Conservation (phyloP, 2,797 vertebrate genomes). For the Poecilia gillii region DNA sequence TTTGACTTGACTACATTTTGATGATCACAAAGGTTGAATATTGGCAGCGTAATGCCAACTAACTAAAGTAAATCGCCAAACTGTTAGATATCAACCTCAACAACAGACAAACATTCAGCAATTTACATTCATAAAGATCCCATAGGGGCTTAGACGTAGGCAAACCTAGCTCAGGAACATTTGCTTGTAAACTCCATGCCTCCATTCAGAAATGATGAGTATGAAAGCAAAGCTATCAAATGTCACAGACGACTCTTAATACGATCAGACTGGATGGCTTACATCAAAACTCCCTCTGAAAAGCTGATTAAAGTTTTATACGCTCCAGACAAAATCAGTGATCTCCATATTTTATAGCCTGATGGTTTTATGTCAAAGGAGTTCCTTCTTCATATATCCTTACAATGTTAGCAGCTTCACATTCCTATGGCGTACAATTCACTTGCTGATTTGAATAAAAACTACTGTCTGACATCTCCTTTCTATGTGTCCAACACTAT, state of each 20-base stretch:
- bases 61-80: not conserved
- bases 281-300: not conserved
- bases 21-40: not conserved
- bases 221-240: not conserved
- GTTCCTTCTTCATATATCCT: not conserved
- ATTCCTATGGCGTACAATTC: not conserved
- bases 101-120: not conserved
- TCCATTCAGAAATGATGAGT: not conserved
- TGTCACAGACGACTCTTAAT: not conserved
- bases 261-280: not conserved
- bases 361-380: not conserved
- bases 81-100: not conserved
- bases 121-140: not conserved
- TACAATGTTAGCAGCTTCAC: not conserved
- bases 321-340: not conserved
- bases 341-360: not conserved
- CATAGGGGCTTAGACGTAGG: not conserved
- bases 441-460: not conserved
- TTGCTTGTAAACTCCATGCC: not conserved
- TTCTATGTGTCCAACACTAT: not conserved
- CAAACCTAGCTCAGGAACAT: not conserved
- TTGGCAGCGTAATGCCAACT: not conserved
- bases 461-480: not conserved
- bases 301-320: constrained; percentile 3
- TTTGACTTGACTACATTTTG: not conserved